These are phyloP conservation scores for Euwallacea similis DNA, from an alignment of 1,140 invertebrate genomes.

Conservation along the genomic window DNA sequence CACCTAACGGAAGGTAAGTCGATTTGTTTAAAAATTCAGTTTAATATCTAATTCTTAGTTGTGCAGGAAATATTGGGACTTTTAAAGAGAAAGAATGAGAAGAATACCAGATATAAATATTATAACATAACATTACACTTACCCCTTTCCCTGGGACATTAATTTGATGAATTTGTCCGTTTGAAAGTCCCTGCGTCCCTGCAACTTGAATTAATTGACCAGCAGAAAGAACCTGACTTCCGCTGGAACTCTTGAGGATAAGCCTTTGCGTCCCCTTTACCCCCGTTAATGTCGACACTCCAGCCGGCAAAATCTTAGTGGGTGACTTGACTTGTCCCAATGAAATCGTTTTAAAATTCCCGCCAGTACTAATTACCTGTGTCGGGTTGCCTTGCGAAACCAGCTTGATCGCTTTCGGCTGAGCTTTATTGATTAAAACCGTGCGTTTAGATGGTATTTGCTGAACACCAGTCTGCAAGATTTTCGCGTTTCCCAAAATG, in stretches of 20 bases:
- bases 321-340: conserved; percentile 59
- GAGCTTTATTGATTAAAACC: conserved; percentile 56
- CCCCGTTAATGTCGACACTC: conserved; percentile 50
- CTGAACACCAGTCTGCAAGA: conserved; percentile 55
- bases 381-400: conserved; percentile 45
- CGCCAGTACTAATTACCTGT: conserved; percentile 13
- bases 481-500: conserved; percentile 60
- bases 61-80: too few relatives aligned
- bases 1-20: conserved; percentile 54
- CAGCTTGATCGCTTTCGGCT: conserved; percentile 46
- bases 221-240: conserved; percentile 47
- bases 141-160: conserved; percentile 69
- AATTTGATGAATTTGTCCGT: conserved; percentile 67
- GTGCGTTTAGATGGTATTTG: conserved; percentile 48
- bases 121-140: conserved; percentile 25
- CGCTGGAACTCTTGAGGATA: conserved; percentile 59
- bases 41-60: neutral
- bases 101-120: conserved; percentile 2
- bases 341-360: conserved; percentile 41
- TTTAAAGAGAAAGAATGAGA: too few relatives aligned
- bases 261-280: conserved; percentile 62
- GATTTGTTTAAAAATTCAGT: neutral
- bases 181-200: conserved; percentile 58
- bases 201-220: conserved; percentile 67
- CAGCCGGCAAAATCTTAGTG: conserved; percentile 71